A percentile compares a stretch with the other conserved stretches of the same genome.
These are phyloP conservation scores for Diphyllodes magnificus DNA, from an alignment of 2,113 vertebrate genomes.

Conservation along the genomic window DNA sequence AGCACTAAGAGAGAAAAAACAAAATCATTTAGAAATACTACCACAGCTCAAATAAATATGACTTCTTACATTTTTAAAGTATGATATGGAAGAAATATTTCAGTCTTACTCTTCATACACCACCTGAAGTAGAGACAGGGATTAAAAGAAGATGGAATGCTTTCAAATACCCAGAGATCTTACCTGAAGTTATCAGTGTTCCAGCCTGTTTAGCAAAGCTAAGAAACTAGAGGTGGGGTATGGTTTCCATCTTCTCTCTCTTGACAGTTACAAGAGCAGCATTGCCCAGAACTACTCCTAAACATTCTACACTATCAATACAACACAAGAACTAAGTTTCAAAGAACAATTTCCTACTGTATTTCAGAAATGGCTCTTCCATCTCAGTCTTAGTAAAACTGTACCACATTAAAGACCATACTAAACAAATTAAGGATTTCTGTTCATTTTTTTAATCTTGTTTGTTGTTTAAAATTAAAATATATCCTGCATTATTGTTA, in stretches of 20 bases:
- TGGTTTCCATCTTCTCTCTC: not conserved
- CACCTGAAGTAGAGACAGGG: not conserved
- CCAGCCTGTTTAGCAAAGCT: not conserved
- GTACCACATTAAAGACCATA: not conserved
- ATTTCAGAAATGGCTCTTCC: not conserved
- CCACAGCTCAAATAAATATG: not conserved
- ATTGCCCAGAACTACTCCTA: not conserved
- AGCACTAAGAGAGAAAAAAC: slow-evolving; percentile 70
- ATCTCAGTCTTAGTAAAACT: not conserved
- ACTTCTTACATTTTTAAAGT: not conserved
- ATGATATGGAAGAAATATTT: not conserved
- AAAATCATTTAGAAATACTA: not conserved
- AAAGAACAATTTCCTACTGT: not conserved
- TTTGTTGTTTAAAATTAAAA: not conserved
- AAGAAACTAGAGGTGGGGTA: not conserved
- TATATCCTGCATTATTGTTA: not conserved
- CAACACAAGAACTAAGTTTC: not conserved
- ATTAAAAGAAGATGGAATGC: not conserved
- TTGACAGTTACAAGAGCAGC: not conserved
- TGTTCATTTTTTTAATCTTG: not conserved
- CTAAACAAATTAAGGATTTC: not conserved
- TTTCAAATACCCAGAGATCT: not conserved
- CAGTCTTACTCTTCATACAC: not conserved
- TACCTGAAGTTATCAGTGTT: not conserved
- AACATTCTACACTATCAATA: not conserved